phyloP scores from a whole-genome alignment of 2,113 vertebrate species.

The Coreoperca whiteheadi region DNA sequence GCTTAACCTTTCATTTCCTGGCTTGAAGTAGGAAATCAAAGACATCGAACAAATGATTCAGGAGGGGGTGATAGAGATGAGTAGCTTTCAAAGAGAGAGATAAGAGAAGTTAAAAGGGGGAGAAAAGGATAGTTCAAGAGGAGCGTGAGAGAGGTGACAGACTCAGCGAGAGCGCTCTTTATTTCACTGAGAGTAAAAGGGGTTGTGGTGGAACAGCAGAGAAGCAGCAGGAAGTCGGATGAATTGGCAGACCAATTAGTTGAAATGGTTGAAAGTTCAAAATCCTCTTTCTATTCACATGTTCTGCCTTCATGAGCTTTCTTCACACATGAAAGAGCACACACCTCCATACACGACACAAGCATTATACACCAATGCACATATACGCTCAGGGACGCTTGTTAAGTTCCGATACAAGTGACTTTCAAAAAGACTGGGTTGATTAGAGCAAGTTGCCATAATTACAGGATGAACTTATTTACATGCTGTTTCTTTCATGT shows the following conservation, averaged over 20 bases:
- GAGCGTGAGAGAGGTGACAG: conserved; percentile 53
- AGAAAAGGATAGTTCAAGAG: conserved; percentile 41
- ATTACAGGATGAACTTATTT: conserved; percentile 39
- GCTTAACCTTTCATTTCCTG: conserved; percentile 66
- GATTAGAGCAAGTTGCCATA: conserved; percentile 2
- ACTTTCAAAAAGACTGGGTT: not conserved
- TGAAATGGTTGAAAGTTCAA: conserved; percentile 46
- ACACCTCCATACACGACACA: conserved; percentile 2
- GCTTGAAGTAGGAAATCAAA: conserved; percentile 69
- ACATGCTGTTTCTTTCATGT: conserved; percentile 32
- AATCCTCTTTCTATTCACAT: conserved; percentile 30
- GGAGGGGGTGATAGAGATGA: conserved; percentile 35
- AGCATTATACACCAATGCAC: not conserved
- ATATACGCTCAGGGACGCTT: not conserved
- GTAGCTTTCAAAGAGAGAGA: conserved; percentile 46
- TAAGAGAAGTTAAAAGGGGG: conserved; percentile 53
- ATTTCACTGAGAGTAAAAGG: conserved; percentile 43
- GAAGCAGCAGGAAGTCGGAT: conserved; percentile 35
- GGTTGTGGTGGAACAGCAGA: conserved; percentile 24
- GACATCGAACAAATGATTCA: conserved; percentile 55
- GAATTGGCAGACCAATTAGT: conserved; percentile 60
- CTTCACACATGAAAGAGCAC: conserved; percentile 9
- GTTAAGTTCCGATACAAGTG: not conserved
- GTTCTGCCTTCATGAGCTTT: conserved; percentile 10
- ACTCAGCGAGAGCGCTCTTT: conserved; percentile 37